Evolutionary conservation across 2,797 vertebrate species (phyloP).

Genomic region (Falco cherrug): DNA sequence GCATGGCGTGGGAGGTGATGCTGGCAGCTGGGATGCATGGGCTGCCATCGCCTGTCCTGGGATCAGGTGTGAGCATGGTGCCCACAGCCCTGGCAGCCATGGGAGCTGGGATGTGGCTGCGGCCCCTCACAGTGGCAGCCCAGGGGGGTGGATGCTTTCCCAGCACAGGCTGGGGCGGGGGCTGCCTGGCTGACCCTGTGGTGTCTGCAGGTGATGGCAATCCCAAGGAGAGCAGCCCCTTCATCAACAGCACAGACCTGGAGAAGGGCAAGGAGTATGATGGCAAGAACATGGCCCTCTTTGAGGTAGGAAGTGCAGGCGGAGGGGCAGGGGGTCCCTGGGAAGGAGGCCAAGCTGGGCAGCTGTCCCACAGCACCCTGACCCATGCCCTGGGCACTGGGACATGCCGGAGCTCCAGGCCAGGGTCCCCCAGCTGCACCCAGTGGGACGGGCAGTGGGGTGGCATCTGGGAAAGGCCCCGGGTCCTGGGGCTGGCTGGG

Average conservation of each 20-base stretch:
- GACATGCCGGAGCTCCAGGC: not conserved
- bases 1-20: rapidly evolving
- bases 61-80: rapidly evolving
- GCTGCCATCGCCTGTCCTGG: not conserved
- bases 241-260: constrained; percentile 96
- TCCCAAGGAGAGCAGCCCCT: constrained; percentile 98
- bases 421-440: not conserved
- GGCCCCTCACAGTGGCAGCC: rapidly evolving
- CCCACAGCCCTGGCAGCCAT: rapidly evolving
- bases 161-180: rapidly evolving
- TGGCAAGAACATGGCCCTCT: constrained; percentile 97
- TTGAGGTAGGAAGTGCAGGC: constrained; percentile 82
- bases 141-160: not conserved
- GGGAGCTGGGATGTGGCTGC: rapidly evolving
- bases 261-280: constrained; percentile 95
- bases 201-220: constrained; percentile 89
- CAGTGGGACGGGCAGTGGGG: rapidly evolving
- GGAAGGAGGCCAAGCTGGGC: not conserved
- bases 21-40: rapidly evolving
- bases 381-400: rapidly evolving
- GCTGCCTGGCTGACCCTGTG: not conserved
- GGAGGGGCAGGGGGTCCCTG: not conserved
- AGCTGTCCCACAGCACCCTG: not conserved
- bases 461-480: not conserved
- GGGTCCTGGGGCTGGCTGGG: not conserved